These are phyloP conservation scores for Aegypius monachus DNA, from an alignment of 2,113 vertebrate species.

Conservation along the genomic window DNA sequence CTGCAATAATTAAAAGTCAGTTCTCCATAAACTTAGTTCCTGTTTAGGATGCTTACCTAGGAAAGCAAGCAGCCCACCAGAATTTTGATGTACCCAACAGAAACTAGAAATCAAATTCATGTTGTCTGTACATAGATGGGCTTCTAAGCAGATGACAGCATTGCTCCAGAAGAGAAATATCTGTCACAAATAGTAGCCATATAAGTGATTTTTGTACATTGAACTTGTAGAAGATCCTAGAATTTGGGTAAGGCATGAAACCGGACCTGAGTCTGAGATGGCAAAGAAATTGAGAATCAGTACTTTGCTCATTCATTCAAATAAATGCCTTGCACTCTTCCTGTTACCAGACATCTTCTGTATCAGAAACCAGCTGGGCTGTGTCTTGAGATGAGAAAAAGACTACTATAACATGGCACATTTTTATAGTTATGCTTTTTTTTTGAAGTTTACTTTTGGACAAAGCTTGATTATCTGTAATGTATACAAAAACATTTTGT, in stretches of 20 bases:
- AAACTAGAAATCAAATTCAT: neutral
- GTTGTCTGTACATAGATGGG: neutral
- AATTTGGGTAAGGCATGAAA: neutral
- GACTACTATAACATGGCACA: neutral
- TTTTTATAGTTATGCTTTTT: neutral
- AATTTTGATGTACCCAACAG: neutral
- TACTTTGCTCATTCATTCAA: neutral
- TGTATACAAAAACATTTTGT: neutral
- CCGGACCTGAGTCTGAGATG: neutral
- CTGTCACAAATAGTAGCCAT: neutral
- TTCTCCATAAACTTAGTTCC: neutral
- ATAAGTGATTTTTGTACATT: neutral
- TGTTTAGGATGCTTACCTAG: neutral
- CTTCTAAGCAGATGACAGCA: neutral
- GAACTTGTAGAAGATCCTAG: neutral
- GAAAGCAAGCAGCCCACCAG: neutral
- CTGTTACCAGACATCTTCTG: neutral
- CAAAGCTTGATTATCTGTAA: neutral
- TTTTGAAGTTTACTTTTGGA: neutral
- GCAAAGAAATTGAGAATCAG: neutral
- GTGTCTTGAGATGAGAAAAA: neutral
- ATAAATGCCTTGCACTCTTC: neutral
- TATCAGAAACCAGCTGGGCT: neutral
- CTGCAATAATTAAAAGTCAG: neutral
- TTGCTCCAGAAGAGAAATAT: neutral